Percentiles rank a stretch among this genome's conserved stretches.
Evolutionary conservation across 2,797 vertebrate species (phyloP).

Genomic region (Rhinoraja longicauda): DNA sequence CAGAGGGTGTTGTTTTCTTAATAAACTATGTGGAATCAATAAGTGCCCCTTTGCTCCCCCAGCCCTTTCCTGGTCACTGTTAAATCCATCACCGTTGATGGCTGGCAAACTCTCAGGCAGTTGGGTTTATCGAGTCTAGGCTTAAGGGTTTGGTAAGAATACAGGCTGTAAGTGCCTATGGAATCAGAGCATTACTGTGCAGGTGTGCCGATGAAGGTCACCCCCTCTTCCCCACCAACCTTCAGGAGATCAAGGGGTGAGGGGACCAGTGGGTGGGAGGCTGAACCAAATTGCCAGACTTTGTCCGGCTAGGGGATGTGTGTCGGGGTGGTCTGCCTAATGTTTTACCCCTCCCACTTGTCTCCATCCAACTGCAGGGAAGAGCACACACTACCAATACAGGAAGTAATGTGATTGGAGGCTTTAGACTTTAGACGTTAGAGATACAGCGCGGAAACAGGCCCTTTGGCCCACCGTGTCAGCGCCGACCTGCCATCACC

Average conservation of each 20-base stretch:
- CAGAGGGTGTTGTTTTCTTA: conserved; percentile 5
- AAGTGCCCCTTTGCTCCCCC: background rate
- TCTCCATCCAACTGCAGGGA: background rate
- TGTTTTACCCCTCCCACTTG: background rate
- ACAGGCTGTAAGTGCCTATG: no score
- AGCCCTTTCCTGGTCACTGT: background rate
- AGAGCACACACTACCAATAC: background rate
- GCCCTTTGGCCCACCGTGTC: no score
- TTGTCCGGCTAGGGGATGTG: background rate
- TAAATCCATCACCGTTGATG: background rate
- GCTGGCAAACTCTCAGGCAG: background rate
- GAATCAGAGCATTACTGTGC: no score
- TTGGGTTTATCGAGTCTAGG: background rate
- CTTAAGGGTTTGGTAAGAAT: background rate
- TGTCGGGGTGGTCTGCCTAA: background rate
- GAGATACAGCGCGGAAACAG: no score
- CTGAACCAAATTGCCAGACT: background rate
- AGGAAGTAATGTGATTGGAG: background rate
- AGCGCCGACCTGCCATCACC: no score
- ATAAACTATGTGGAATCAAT: conserved; percentile 26
- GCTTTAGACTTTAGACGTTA: no score
- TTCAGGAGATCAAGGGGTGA: background rate
- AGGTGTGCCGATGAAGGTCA: background rate
- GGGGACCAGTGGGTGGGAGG: background rate
- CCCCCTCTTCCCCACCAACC: background rate